Evolutionary conservation across 2,888 invertebrate genomes (phyloP).

Genomic region (Stratiomys singularior): DNA sequence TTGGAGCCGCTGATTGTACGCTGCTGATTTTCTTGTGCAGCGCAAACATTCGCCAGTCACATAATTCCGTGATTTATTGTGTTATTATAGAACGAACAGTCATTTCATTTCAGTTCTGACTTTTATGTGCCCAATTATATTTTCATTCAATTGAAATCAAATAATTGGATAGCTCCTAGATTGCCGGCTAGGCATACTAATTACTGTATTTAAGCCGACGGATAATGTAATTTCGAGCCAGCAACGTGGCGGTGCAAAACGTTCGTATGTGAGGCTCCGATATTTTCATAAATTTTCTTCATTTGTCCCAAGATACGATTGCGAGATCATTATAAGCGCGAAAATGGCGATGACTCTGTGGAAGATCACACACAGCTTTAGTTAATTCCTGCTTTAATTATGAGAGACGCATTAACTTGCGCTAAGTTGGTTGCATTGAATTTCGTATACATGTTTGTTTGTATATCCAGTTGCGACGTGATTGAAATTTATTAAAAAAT

Average conservation of each 20-base stretch:
- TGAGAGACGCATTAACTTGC: neutral
- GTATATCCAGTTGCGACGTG: no score
- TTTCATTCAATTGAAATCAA: conserved; percentile 44
- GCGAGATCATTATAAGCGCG: neutral
- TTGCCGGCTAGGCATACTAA: conserved; percentile 32
- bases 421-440: neutral
- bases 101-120: conserved; percentile 23
- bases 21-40: neutral
- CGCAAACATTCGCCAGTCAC: conserved; percentile 28
- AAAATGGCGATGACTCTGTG: conserved; percentile 17
- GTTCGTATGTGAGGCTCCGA: neutral
- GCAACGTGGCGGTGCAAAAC: conserved; percentile 10
- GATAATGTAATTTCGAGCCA: conserved; percentile 37
- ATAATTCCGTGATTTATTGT: conserved; percentile 41
- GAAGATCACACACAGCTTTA: conserved; percentile 22
- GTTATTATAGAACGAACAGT: conserved; percentile 23
- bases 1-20: no score
- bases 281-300: neutral
- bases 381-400: conserved; percentile 7
- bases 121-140: conserved; percentile 39
- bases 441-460: no score
- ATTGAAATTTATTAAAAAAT: no score
- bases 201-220: conserved; percentile 25
- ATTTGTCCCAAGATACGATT: conserved; percentile 1
- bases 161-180: conserved; percentile 42